Percentiles rank a stretch among this genome's conserved stretches.
phyloP scores from a whole-genome alignment of 2,797 vertebrate species.

The Danio tinwini region DNA sequence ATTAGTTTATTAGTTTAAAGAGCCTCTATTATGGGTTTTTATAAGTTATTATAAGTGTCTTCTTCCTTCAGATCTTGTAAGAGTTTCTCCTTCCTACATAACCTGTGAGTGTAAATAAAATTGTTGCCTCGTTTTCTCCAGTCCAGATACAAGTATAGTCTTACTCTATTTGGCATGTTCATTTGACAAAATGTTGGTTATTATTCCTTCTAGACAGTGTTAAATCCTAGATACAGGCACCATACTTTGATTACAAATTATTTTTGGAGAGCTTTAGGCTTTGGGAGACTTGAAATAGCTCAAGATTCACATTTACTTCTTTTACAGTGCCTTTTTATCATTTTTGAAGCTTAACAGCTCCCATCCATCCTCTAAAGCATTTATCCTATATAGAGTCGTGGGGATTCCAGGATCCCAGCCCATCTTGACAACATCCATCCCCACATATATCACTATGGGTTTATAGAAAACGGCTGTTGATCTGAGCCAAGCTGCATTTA shows the following conservation, averaged over 20 bases:
- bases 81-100: too few species aligned
- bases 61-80: too few species aligned
- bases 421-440: neutral
- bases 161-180: neutral
- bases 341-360: neutral
- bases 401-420: neutral
- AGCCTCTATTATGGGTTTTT: too few species aligned
- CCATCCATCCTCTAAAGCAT: neutral
- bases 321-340: neutral
- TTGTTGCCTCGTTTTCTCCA: too few species aligned
- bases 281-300: neutral
- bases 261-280: neutral
- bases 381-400: neutral
- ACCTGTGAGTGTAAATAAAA: too few species aligned
- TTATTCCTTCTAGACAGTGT: neutral
- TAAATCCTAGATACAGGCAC: neutral
- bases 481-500: neutral
- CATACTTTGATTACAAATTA: neutral
- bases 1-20: too few species aligned
- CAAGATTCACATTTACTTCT: neutral
- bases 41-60: too few species aligned
- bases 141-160: neutral
- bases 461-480: neutral
- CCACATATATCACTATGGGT: neutral
- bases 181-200: neutral